A percentile compares a stretch with the other conserved stretches of the same genome.
These are phyloP conservation scores for Petrolisthes manimaculis DNA, from an alignment of 2,888 invertebrate species.

Conservation along the genomic window DNA sequence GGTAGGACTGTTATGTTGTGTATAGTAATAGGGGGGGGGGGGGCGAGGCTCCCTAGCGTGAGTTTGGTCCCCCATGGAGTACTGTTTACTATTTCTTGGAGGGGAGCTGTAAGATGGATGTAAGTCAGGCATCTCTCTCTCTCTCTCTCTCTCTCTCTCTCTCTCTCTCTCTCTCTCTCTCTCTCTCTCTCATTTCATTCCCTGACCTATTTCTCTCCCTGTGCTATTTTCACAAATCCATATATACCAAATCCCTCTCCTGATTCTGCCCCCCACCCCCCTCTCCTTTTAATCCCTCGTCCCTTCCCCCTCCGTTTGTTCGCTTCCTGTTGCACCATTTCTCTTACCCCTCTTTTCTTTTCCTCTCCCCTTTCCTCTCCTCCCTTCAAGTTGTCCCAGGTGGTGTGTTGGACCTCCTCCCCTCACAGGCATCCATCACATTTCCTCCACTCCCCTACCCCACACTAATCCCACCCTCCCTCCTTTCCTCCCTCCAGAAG, in stretches of 20 bases:
- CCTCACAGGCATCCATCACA: too few species aligned
- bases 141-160: neutral
- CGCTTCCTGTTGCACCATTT: neutral
- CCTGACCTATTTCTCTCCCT: neutral
- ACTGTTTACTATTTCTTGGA: too few species aligned
- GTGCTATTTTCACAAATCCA: too few species aligned
- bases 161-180: slow-evolving; percentile 29
- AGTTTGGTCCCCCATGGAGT: too few species aligned
- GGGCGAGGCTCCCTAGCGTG: too few species aligned
- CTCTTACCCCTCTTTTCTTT: neutral
- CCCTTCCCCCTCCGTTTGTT: neutral
- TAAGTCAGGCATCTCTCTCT: too few species aligned
- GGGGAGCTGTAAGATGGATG: too few species aligned
- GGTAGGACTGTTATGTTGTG: neutral
- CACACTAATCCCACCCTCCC: neutral
- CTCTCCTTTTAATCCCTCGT: neutral
- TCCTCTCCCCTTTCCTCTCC: neutral
- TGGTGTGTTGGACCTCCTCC: neutral
- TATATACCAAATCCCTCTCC: too few species aligned
- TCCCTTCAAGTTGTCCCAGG: neutral
- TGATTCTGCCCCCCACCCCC: too few species aligned
- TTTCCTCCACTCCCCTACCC: neutral
- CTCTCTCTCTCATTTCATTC: neutral
- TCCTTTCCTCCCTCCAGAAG: neutral
- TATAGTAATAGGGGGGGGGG: too few species aligned